These are phyloP conservation scores for Nemopilema nomurai DNA, from an alignment of 30 jellyfish, hydroid and myxozoan genomes.

Conservation along the genomic window DNA sequence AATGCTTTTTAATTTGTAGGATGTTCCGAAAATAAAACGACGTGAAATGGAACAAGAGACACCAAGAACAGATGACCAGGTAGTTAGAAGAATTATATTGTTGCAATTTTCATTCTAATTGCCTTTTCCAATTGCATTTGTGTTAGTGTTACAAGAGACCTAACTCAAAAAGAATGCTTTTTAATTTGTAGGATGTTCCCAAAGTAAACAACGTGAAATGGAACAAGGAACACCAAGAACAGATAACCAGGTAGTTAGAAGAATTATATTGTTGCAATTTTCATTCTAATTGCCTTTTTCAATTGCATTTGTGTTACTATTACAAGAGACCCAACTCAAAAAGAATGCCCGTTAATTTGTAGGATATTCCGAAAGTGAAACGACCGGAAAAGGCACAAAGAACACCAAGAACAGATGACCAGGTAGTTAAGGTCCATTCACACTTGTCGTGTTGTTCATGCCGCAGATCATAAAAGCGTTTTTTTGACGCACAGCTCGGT, in stretches of 20 bases:
- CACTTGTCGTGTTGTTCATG: not conserved
- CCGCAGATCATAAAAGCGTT: not conserved
- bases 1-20: not conserved
- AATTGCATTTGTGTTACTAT: not conserved
- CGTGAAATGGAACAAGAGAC: not conserved
- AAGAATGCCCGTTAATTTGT: not conserved
- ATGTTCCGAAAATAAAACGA: not conserved
- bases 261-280: not conserved
- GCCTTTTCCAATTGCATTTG: not conserved
- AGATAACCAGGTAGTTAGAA: not conserved
- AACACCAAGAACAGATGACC: too few relatives aligned
- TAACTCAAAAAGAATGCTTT: not conserved
- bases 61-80: not conserved
- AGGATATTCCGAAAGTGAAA: not conserved
- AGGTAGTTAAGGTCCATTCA: slow-evolving; percentile 7
- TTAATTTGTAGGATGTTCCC: not conserved
- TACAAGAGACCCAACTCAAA: not conserved
- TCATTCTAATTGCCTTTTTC: not conserved
- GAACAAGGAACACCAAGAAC: not conserved
- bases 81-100: not conserved
- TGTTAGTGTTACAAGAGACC: not conserved
- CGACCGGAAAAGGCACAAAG: too few relatives aligned
- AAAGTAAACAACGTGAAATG: not conserved
- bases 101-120: not conserved
- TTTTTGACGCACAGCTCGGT: not conserved